A percentile compares a stretch with the other conserved stretches of the same genome.
These are phyloP conservation scores for Eulacestoma nigropectus DNA, from an alignment of 2,113 vertebrate genomes.

Conservation along the genomic window DNA sequence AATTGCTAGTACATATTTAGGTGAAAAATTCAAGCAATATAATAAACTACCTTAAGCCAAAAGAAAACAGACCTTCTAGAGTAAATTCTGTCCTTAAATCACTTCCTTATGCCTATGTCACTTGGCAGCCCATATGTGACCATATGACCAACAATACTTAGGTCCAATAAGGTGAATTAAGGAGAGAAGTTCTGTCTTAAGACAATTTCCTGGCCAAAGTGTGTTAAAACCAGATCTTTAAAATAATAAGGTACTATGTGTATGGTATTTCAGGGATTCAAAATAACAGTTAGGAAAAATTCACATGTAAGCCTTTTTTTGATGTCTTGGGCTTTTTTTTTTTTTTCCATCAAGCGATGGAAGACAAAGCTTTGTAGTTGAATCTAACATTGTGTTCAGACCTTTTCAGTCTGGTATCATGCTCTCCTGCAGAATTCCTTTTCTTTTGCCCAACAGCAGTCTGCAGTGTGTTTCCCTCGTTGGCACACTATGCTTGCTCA, in stretches of 20 bases:
- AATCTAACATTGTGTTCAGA: neutral
- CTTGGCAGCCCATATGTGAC: conserved; percentile 1
- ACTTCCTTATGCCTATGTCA: neutral
- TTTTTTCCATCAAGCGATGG: fast-evolving
- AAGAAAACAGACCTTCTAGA: neutral
- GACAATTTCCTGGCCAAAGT: neutral
- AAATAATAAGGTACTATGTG: neutral
- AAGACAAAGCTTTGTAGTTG: neutral
- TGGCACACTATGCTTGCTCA: neutral
- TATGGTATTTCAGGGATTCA: neutral
- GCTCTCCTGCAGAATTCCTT: neutral
- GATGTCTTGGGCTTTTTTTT: neutral
- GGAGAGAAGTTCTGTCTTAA: conserved; percentile 20
- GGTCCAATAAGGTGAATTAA: conserved; percentile 18
- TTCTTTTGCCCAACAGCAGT: neutral
- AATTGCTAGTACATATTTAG: neutral
- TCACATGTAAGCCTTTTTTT: neutral
- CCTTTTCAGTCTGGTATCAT: neutral
- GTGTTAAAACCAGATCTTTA: conserved; percentile 23
- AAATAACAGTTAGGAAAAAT: neutral
- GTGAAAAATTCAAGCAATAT: neutral
- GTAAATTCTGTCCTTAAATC: conserved; percentile 28
- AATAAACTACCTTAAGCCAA: neutral
- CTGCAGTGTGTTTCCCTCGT: neutral
- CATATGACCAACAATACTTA: neutral